These are phyloP conservation scores for Thera obeliscata DNA, from an alignment of 2,888 invertebrate species.

Conservation along the genomic window DNA sequence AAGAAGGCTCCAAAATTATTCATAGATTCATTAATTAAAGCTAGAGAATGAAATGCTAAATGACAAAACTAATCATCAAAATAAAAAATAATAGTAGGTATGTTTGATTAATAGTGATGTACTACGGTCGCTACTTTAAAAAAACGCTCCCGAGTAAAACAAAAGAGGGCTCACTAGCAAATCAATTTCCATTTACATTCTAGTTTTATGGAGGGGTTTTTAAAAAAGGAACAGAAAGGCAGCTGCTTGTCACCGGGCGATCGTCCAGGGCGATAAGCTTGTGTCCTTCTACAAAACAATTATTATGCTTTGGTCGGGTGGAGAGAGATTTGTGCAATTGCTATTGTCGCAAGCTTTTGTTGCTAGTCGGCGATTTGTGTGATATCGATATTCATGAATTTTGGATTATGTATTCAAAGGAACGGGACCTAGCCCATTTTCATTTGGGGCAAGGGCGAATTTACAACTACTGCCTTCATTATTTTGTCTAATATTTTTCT, in stretches of 20 bases:
- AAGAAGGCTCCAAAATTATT: not conserved
- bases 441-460: not conserved
- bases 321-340: slow-evolving; percentile 70
- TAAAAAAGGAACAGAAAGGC: slow-evolving; percentile 68
- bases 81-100: not conserved
- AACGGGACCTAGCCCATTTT: slow-evolving; percentile 6
- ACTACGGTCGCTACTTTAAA: slow-evolving; percentile 5
- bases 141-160: slow-evolving; percentile 23
- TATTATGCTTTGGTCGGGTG: slow-evolving; percentile 64
- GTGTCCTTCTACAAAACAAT: slow-evolving; percentile 81
- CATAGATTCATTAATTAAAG: not conserved
- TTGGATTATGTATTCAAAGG: slow-evolving; percentile 37
- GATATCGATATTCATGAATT: slow-evolving; percentile 54
- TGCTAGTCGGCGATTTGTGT: slow-evolving; percentile 52
- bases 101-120: slow-evolving; percentile 20
- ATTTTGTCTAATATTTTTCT: too few species aligned
- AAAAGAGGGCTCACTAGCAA: slow-evolving; percentile 34
- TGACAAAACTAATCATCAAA: not conserved
- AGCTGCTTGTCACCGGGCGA: slow-evolving; percentile 72
- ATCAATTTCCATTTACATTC: slow-evolving; percentile 51
- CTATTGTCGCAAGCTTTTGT: slow-evolving; percentile 64
- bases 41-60: not conserved
- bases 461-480: too few species aligned
- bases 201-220: slow-evolving; percentile 56
- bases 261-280: slow-evolving; percentile 67